phyloP scores from a whole-genome alignment of 2,113 vertebrate species.

The Oncorhynchus kisutch region DNA sequence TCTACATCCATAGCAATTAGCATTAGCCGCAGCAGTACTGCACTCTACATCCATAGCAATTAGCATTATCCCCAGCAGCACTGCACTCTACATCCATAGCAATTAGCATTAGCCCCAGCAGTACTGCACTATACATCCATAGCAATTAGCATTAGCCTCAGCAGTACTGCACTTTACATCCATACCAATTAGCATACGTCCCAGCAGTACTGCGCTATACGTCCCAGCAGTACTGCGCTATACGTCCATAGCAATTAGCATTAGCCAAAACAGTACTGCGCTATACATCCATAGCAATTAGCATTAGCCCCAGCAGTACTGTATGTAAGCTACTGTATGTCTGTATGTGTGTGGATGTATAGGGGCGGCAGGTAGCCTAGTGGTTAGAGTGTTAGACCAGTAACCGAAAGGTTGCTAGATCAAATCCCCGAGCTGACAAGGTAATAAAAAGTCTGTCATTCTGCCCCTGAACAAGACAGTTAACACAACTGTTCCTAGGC shows the following conservation, averaged over 20 bases:
- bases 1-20: background rate
- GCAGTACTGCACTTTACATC: slow-evolving; percentile 20
- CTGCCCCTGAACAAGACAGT: too few relatives aligned
- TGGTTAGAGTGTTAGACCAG: too few relatives aligned
- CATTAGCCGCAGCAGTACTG: too few relatives aligned
- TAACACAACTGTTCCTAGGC: too few relatives aligned
- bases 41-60: too few relatives aligned
- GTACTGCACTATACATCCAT: slow-evolving; percentile 18
- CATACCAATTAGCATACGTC: slow-evolving; percentile 11
- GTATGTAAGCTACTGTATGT: background rate
- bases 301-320: background rate
- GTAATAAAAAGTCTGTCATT: too few relatives aligned
- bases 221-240: background rate
- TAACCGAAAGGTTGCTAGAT: too few relatives aligned
- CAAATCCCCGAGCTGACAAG: too few relatives aligned
- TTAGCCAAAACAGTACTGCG: too few relatives aligned
- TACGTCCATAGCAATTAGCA: too few relatives aligned
- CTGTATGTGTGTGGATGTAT: slow-evolving; percentile 2
- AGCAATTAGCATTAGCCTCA: slow-evolving; percentile 16
- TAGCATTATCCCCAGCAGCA: background rate
- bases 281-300: too few relatives aligned
- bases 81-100: background rate
- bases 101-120: slow-evolving; percentile 6
- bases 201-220: slow-evolving; percentile 10
- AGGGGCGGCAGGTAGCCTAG: too few relatives aligned